Evolutionary conservation across 2,113 vertebrate genomes (phyloP), one percentile per base, ranked within the genome.

Genomic region (Vanacampus margaritifer): DNA sequence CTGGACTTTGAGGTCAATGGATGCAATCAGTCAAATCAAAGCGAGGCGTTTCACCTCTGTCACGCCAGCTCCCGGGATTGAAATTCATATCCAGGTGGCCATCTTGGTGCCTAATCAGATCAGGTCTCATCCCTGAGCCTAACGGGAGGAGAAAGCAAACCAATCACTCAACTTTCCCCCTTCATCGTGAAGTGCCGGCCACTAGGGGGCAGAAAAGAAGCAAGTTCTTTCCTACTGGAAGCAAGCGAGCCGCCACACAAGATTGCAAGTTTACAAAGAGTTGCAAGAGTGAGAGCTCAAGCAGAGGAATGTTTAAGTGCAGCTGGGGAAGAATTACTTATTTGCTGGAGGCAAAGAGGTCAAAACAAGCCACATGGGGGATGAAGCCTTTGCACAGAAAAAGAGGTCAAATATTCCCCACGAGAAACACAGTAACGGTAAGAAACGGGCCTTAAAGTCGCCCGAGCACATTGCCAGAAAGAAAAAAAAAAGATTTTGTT

Each of bases 51-150:
- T 90, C 86, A 90, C 87, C 89, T 91, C 89, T 89, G 84, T 79
- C 84, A 79, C 82, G 84, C 88, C 87, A 90, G 87, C 74, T 90
- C 80, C 84, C 84, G 82, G 88, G 84, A 88, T 72, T 89, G 86
- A 88, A 91, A 88, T 35, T 83, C 84, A 89, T 88, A 82, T 91
- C 87, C 90, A 90, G 83, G 74, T 82, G 90, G 82, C 82, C 87
- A 84, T 90, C 84, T 83, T 85, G 82, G 84, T 85, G 89, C 65
- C 89, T 86, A 87, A 90, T 84, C 83, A 88, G 81, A 83, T 88
- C 86, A 74, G 87, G 86, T 88, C 80, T 78, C 85, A 88, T 86
- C 74, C 83, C 86, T 54, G 83, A 65, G 78, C 86, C 87, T 90
- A 85, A 82, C 84, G 85, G 79, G 87, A 80, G 39, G 60, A 86